Percentiles rank a stretch among this genome's conserved stretches.
These are phyloP conservation scores for Drosophila murphyi DNA, from an alignment of 1,140 invertebrate genomes.

Conservation along the genomic window DNA sequence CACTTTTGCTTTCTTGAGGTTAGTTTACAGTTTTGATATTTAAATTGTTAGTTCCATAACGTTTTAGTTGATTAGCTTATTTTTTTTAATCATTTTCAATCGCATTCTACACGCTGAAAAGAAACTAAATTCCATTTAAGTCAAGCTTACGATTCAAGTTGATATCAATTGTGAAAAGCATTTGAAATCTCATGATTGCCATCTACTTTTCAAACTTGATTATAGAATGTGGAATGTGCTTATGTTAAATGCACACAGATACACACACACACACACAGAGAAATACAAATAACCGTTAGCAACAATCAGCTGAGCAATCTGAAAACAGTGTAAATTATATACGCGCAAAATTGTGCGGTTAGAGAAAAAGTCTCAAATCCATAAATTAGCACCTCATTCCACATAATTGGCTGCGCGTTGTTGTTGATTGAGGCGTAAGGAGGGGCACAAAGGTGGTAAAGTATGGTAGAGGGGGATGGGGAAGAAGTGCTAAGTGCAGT, in stretches of 20 bases:
- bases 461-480: too few relatives aligned
- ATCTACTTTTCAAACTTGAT: constrained; percentile 29
- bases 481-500: constrained; percentile 70
- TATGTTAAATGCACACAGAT: constrained; percentile 50
- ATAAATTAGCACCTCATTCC: constrained; percentile 83
- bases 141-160: background rate
- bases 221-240: constrained; percentile 14
- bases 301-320: constrained; percentile 48
- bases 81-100: too few relatives aligned
- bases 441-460: background rate
- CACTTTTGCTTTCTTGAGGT: too few relatives aligned
- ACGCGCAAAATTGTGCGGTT: constrained; percentile 55
- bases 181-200: constrained; percentile 18
- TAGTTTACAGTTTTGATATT: too few relatives aligned
- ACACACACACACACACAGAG: too few relatives aligned
- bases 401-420: constrained; percentile 62
- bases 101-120: too few relatives aligned
- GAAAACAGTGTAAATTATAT: constrained; percentile 69
- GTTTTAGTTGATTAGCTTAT: background rate
- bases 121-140: background rate
- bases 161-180: constrained; percentile 13
- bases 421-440: constrained; percentile 72
- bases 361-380: constrained; percentile 65
- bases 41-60: too few relatives aligned
- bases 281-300: constrained; percentile 51